Percentiles rank a stretch among this genome's conserved stretches.
These are phyloP conservation scores for Morelia viridis DNA, from an alignment of 2,797 vertebrate genomes.

Conservation along the genomic window DNA sequence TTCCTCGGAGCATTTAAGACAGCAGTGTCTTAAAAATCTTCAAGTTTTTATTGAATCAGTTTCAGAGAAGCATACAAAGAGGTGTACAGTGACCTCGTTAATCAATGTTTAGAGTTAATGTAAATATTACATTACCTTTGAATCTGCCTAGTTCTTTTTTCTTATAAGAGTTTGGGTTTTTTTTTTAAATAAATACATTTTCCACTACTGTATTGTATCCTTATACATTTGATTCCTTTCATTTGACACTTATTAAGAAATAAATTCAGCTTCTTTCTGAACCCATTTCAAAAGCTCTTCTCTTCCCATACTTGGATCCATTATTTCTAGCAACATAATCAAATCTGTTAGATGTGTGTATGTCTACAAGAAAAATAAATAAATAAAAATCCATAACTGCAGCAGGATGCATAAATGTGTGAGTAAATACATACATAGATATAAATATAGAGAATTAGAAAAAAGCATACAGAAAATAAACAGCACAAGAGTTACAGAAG, in stretches of 20 bases:
- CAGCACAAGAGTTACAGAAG: background rate
- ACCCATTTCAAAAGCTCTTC: background rate
- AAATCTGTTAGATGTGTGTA: background rate
- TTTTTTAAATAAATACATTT: background rate
- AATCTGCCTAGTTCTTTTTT: background rate
- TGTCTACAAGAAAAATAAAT: no score
- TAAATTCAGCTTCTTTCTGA: background rate
- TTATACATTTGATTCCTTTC: background rate
- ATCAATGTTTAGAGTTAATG: background rate
- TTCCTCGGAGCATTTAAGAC: background rate
- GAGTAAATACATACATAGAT: background rate
- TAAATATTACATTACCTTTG: background rate
- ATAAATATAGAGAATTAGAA: background rate
- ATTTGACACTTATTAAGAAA: background rate
- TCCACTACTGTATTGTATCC: background rate
- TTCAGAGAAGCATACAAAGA: background rate
- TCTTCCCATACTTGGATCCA: background rate
- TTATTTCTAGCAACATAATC: background rate
- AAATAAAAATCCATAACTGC: background rate
- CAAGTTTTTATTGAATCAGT: background rate
- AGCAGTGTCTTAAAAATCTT: background rate
- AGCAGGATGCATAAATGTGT: background rate
- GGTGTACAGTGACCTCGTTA: background rate
- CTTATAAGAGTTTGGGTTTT: background rate
- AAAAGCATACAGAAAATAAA: background rate